Base-by-base conservation (phyloP, 2,113 vertebrate genomes). In the Chaetura pelagica region DNA sequence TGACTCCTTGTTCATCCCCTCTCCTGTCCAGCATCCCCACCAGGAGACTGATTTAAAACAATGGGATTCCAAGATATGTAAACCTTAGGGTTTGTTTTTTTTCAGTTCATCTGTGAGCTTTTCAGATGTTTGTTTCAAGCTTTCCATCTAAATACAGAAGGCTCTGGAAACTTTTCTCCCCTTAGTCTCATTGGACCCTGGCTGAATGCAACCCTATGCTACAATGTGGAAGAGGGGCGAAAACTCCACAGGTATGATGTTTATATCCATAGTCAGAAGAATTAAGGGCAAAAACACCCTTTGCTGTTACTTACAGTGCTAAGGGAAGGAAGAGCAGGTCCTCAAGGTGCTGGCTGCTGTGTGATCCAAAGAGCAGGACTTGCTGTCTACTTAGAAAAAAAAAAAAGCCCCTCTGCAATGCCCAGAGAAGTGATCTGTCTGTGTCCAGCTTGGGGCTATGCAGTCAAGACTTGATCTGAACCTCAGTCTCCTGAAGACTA, bases 391-490 rank as follows among this genome's bases (percentile, higher is more conserved):
- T 75, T 82, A 29, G 46, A 44, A 49, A n/a, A 63, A 44, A 49
- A n/a, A 63, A 40, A 7, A 64, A 66, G 16, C 26, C 42, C 6
- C 55, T 87, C 27, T 89, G 27, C n/a, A 38, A 30, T 21, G 42
- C 14, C 22, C 5, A 0, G 0, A 16, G 38, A 7, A 62, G 21
- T 3, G 16, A 51, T 55, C 35, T 17, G 16, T 27, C 32, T 74
- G 12, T 63, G 23, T 48, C 64, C 63, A 69, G n/a, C 69, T 16
- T 26, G 30, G 35, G 44, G n/a, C 27, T 84, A 66, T 80, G 26
- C 24, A 40, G 46, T 9, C 54, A 42, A 42, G 58, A 19, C 84
- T 48, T 68, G n/a, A 62, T 30, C 30, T 4, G 76, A 17, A 20
- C 30, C 63, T 86, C 46, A 40, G 19, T 9, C 24, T 59, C n/a